phyloP scores from a whole-genome alignment of 2,888 invertebrate species.

The Eledone cirrhosa region DNA sequence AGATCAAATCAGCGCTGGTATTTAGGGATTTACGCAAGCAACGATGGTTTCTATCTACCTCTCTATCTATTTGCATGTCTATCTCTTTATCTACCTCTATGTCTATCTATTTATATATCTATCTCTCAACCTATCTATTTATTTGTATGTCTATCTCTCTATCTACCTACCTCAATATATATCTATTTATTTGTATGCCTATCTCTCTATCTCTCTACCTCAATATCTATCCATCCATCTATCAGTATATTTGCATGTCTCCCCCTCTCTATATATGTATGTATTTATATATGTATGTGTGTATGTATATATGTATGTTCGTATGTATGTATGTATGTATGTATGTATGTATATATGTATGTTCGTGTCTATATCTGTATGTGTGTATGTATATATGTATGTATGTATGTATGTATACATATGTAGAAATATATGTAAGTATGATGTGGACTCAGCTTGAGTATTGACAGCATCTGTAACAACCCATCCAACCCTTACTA shows the following conservation, averaged over 20 bases:
- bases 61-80: not conserved
- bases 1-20: constrained; percentile 55
- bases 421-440: not conserved
- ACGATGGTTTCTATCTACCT: constrained; percentile 51
- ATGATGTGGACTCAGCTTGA: not conserved
- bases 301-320: not conserved
- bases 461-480: too few relatives aligned
- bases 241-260: too few relatives aligned
- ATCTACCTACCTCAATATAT: too few relatives aligned
- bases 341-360: not conserved
- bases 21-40: constrained; percentile 61
- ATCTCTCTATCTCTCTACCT: too few relatives aligned
- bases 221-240: too few relatives aligned
- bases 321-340: not conserved
- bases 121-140: too few relatives aligned
- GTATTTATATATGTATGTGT: not conserved
- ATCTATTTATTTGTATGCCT: too few relatives aligned
- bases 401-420: not conserved
- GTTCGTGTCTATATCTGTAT: too few relatives aligned
- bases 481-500: too few relatives aligned
- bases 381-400: not conserved
- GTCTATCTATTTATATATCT: too few relatives aligned
- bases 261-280: too few relatives aligned
- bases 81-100: not conserved
- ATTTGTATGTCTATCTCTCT: too few relatives aligned